These are phyloP conservation scores for Plecotus auritus DNA, from an alignment of 2,113 vertebrate species.

Conservation along the genomic window DNA sequence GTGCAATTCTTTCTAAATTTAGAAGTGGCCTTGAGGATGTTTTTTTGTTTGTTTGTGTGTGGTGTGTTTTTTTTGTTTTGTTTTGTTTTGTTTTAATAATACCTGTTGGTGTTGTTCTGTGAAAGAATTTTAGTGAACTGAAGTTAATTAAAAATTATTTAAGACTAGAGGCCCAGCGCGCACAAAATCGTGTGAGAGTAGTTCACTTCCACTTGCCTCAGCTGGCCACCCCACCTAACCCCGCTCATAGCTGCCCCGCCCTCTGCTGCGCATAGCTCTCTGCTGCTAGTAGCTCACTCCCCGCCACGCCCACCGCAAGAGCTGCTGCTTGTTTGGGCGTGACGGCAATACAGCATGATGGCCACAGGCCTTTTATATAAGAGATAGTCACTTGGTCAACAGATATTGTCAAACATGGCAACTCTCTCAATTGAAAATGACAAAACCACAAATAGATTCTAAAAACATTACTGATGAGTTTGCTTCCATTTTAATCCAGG, in stretches of 20 bases:
- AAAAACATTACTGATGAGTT: background rate
- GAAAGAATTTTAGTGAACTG: background rate
- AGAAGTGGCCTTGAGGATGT: background rate
- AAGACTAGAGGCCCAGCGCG: background rate
- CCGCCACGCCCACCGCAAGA: too few species aligned
- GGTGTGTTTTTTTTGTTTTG: background rate
- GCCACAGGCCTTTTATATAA: too few species aligned
- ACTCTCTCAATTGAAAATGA: background rate
- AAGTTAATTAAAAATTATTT: background rate
- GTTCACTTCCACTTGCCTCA: too few species aligned
- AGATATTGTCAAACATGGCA: background rate
- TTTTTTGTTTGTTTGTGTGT: background rate
- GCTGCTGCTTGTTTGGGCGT: too few species aligned
- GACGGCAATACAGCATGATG: fast-evolving
- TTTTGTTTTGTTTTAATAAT: background rate
- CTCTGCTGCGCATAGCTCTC: too few species aligned
- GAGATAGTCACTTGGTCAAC: background rate
- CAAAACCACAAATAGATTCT: background rate
- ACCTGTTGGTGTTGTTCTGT: background rate
- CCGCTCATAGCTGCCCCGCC: too few species aligned
- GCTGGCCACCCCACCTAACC: too few species aligned
- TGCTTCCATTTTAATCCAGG: background rate
- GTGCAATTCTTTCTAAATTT: background rate
- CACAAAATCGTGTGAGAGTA: too few species aligned
- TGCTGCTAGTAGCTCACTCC: too few species aligned